A percentile compares a stretch with the other conserved stretches of the same genome.
Evolutionary conservation across 2,797 vertebrate genomes (phyloP).

Genomic region (Amphiprion clarkii): DNA sequence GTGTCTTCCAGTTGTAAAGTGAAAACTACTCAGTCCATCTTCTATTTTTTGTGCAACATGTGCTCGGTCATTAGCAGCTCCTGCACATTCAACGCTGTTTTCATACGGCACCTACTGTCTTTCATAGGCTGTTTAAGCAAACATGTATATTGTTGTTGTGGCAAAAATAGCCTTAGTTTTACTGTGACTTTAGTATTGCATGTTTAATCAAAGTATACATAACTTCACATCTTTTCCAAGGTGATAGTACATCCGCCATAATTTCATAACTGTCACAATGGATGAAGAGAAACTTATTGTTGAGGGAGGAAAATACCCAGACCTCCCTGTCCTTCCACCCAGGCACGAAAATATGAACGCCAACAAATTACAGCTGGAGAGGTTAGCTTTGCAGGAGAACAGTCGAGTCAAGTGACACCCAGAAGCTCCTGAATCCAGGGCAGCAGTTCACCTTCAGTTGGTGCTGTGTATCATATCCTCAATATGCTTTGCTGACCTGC

Average conservation of each 20-base stretch:
- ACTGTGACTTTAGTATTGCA: not conserved
- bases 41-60: no score
- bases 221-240: not conserved
- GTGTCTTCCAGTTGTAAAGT: no score
- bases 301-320: conserved; percentile 7
- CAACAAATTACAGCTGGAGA: conserved; percentile 3
- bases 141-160: not conserved
- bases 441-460: conserved; percentile 3
- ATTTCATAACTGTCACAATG: not conserved
- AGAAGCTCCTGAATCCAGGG: conserved; percentile 1
- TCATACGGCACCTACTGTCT: not conserved
- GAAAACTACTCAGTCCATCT: no score
- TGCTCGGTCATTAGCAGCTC: no score
- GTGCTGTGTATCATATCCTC: not conserved
- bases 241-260: not conserved
- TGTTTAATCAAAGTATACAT: not conserved
- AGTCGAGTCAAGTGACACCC: not conserved
- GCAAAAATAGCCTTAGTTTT: not conserved
- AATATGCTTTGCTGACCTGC: conserved; percentile 8
- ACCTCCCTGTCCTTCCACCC: not conserved
- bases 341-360: conserved; percentile 1
- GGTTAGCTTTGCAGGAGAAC: conserved; percentile 1
- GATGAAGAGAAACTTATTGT: conserved; percentile 13
- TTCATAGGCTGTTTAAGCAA: not conserved
- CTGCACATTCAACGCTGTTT: not conserved